Base-by-base conservation (phyloP, 1,140 invertebrate species). In the Glossosoma conforme region DNA sequence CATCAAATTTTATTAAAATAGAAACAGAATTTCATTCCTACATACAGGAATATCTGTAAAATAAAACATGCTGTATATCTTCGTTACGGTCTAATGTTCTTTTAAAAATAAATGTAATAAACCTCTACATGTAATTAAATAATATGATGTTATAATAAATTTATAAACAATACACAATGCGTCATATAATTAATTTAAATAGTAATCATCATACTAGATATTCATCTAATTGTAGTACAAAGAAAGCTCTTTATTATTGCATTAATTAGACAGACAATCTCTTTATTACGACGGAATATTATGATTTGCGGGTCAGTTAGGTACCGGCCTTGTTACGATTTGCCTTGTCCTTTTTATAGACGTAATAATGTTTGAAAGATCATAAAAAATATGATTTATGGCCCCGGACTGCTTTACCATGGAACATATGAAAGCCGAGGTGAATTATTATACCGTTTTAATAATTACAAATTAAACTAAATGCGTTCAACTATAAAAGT, bases 361-460 rank as follows among this genome's bases (percentile, higher is more conserved):
- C 22, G 43, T 32, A n/a, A 45, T 45, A 45, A 45, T 32, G 30
- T 45, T 45, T 24, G 3, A 45, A 15, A n/a, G 28, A 30, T 45
- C 17, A 17, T 45, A 32, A 45, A 45, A 45, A 32, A 3, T n/a
- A 20, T 32, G 24, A 45, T 19, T 32, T 30, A 17, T 30, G 2
- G 20, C 17, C 13, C 25, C 3, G 41, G 18, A 10, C 11, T 10
- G 6, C 8, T 15, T 33, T 2, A 19, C 17, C 33, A 33, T 45
- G 22, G 22, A 17, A 28, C 11, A 32, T 6, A 10, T 15, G 14
- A 9, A 30, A 45, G 33, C 14, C 6, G 19, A 4, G 11, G 17
- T 17, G 17, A 19, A 38, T 2, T 17, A 38, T 18, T 15, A 15
- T 38, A 38, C 11, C 17, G 17, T 38, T 38, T 15, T 45, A 17